Evolutionary conservation across 2,888 invertebrate species (phyloP), one percentile per base, ranked within the genome.

Genomic region (Leptopterna dolabrata): DNA sequence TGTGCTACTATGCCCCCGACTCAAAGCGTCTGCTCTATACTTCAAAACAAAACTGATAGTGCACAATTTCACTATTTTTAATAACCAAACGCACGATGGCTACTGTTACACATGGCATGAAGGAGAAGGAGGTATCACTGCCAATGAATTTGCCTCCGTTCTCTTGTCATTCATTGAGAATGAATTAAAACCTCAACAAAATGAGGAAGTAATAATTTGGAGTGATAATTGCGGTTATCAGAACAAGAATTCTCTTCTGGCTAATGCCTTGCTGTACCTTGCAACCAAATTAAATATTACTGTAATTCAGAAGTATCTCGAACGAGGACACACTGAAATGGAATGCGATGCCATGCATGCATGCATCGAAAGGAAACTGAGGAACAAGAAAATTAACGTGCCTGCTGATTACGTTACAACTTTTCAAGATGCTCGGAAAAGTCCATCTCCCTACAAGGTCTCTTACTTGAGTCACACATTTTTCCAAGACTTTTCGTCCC

Each of bases 281-380:
- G 81, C 90, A 27, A 83, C 89, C 45, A 81, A 89, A 86, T 83
- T 89, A 19, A 89, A 89, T 9, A 87, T 89, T 24, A 87, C 80
- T 0, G 89, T 91, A 83, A 82, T 87, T 13, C 91, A 91, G 86
- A 91, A 91, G 86, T 91, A 89, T 89, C 89, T 91, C 30, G 90
- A 90, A 83, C 89, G 89, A n/a, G 91, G 91, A n/a, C 91, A 91
- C 88, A 90, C 91, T 0, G 91, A 91, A 89, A 91, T 91, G 91
- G 91, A 91, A 87, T 90, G 90, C 27, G 91, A 92, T 87, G 91
- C 91, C 0, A 91, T 91, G 0, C 92, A 92, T 88, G 89, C 90
- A 24, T 88, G 89, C 0, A 91, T 92, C 73, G 92, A 92, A 89
- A 89, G 90, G 81, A 91, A 90, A 63, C 51, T 91, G 16, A 91